A percentile compares a stretch with the other conserved stretches of the same genome.
These are phyloP conservation scores for Yponomeuta plumbellus DNA, from an alignment of 2,888 invertebrate genomes.

Conservation along the genomic window DNA sequence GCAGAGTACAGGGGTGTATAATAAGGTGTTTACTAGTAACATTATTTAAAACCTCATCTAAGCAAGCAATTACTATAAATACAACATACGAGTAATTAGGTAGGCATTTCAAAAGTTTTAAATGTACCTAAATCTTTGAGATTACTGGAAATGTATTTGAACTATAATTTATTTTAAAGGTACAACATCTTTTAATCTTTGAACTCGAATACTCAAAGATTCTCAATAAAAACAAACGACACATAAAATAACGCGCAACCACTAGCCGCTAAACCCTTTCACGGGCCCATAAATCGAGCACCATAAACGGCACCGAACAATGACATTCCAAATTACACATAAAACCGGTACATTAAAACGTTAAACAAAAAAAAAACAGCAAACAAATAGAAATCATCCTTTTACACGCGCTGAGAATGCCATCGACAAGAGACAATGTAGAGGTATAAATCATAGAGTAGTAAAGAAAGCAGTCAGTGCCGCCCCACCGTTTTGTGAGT, in stretches of 20 bases:
- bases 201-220: neutral
- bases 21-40: too few relatives aligned
- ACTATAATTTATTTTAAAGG: neutral
- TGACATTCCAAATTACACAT: slow-evolving; percentile 71
- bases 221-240: slow-evolving; percentile 4
- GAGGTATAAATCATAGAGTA: slow-evolving; percentile 68
- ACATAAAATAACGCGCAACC: neutral
- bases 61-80: too few relatives aligned
- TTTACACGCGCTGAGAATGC: slow-evolving; percentile 59
- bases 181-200: too few relatives aligned
- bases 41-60: too few relatives aligned
- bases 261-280: slow-evolving; percentile 37
- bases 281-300: slow-evolving; percentile 47
- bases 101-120: too few relatives aligned
- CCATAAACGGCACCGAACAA: slow-evolving; percentile 54
- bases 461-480: slow-evolving; percentile 62
- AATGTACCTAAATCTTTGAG: too few relatives aligned
- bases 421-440: slow-evolving; percentile 73
- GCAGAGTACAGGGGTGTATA: too few relatives aligned
- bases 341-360: slow-evolving; percentile 56
- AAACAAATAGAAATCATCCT: slow-evolving; percentile 57
- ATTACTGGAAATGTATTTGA: neutral
- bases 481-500: slow-evolving; percentile 69
- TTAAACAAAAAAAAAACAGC: slow-evolving; percentile 45
- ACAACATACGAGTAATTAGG: too few relatives aligned